phyloP scores from a whole-genome alignment of 2,797 vertebrate species.

The Halcyon badia region DNA sequence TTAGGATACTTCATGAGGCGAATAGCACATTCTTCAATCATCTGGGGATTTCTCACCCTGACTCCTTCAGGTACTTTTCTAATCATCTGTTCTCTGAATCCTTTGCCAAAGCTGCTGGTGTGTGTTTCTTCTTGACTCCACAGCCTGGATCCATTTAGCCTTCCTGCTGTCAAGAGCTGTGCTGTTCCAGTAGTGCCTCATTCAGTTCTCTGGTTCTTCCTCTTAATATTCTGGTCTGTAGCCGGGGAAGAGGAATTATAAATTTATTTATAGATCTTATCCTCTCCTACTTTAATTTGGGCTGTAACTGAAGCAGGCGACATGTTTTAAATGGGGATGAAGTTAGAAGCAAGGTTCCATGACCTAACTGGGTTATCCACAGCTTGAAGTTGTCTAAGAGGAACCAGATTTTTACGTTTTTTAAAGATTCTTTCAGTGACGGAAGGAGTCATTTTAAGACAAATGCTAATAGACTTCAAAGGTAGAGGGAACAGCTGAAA shows the following conservation, averaged over 20 bases:
- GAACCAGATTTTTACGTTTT: neutral
- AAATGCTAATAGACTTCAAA: constrained; percentile 37
- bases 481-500: constrained; percentile 31
- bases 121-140: neutral
- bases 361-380: neutral
- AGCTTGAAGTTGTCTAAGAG: neutral
- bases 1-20: neutral
- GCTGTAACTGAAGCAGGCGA: neutral
- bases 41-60: neutral
- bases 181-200: neutral
- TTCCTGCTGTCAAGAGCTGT: neutral
- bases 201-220: neutral
- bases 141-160: accelerated
- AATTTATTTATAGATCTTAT: neutral
- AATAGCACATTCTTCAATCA: neutral
- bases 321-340: neutral
- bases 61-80: neutral
- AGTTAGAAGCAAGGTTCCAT: neutral
- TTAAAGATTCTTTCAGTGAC: neutral
- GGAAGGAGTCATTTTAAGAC: neutral
- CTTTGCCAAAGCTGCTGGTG: neutral
- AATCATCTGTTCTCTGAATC: neutral
- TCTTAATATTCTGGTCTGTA: neutral
- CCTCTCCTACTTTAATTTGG: neutral
- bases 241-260: neutral